A percentile compares a stretch with the other conserved stretches of the same genome.
Conservation (phyloP, 2,797 vertebrate genomes). For the Coracias cyanogaster region DNA sequence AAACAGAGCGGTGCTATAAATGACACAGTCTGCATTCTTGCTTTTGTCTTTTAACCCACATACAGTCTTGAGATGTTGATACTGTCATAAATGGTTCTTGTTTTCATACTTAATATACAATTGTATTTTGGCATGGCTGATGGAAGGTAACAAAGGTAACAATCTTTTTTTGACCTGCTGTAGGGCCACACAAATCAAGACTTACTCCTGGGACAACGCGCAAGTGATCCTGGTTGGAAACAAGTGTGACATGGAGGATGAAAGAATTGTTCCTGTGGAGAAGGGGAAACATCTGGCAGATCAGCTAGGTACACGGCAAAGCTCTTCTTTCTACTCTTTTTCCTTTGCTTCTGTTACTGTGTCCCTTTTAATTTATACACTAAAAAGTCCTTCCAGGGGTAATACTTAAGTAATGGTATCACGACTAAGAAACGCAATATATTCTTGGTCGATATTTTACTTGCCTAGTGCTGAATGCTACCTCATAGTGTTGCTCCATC, state of each 20-base stretch:
- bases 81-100: not conserved
- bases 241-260: slow-evolving; percentile 97
- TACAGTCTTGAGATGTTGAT: not conserved
- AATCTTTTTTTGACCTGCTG: slow-evolving; percentile 25
- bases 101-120: not conserved
- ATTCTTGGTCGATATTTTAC: not conserved
- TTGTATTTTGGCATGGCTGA: not conserved
- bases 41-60: not conserved
- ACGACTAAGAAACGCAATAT: not conserved
- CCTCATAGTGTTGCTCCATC: not conserved
- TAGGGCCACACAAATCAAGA: slow-evolving; percentile 98
- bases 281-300: slow-evolving; percentile 94
- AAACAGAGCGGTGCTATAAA: not conserved
- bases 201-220: slow-evolving; percentile 97
- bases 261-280: slow-evolving; percentile 89
- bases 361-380: not conserved
- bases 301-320: slow-evolving; percentile 86
- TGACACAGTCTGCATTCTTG: not conserved
- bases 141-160: not conserved
- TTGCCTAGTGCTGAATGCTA: not conserved
- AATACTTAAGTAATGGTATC: not conserved
- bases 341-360: not conserved
- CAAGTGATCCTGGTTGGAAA: slow-evolving; percentile 97
- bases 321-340: not conserved
- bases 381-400: not conserved